These are phyloP conservation scores for Xenus cinereus DNA, from an alignment of 2,113 vertebrate genomes.

Conservation along the genomic window DNA sequence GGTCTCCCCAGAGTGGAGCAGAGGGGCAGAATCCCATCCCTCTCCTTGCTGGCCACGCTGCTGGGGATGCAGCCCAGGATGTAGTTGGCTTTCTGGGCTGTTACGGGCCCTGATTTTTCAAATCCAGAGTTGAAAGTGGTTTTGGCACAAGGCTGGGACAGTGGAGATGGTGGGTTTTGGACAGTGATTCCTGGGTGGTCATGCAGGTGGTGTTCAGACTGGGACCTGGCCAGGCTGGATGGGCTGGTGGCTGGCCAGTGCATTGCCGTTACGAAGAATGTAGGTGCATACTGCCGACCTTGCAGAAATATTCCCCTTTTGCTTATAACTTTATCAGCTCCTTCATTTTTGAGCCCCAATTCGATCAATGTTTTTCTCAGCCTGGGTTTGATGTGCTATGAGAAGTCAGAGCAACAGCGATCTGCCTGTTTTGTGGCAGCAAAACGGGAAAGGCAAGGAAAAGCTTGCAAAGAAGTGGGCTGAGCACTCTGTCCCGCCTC, in stretches of 20 bases:
- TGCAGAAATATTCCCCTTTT: not conserved
- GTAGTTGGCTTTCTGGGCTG: too few species aligned
- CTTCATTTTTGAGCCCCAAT: not conserved
- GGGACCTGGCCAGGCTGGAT: not conserved
- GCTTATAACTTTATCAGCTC: not conserved
- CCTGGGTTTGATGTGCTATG: not conserved
- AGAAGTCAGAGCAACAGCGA: not conserved
- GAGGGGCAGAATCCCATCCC: too few species aligned
- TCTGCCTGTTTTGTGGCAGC: not conserved
- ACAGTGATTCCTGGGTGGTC: not conserved
- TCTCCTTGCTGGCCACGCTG: too few species aligned
- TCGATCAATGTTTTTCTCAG: not conserved
- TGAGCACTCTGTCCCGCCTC: not conserved
- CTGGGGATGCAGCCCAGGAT: too few species aligned
- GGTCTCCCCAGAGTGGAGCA: too few species aligned
- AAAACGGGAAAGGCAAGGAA: not conserved
- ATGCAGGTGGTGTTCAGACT: not conserved
- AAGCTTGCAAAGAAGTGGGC: not conserved
- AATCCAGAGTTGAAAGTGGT: not conserved
- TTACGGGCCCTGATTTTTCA: not conserved
- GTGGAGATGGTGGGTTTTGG: not conserved
- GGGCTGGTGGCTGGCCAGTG: not conserved
- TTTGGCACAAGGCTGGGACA: not conserved
- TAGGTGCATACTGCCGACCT: not conserved
- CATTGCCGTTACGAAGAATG: rapidly evolving